Base-by-base conservation (phyloP, 1,140 invertebrate genomes). In the Pomacea maculata region DNA sequence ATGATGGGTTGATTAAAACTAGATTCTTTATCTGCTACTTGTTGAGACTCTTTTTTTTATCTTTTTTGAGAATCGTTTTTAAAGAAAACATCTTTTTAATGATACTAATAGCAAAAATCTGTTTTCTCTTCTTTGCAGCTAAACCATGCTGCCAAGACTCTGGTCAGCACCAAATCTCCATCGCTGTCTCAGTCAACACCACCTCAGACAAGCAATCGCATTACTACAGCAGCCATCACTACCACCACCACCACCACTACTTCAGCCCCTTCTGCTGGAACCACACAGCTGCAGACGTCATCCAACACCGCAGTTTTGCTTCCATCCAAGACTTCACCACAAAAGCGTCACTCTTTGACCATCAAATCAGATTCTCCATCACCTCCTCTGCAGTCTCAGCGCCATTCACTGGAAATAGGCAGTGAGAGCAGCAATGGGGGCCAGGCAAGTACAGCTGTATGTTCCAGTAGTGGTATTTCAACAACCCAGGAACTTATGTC, bases 121-220 rank as follows among this genome's bases (percentile, higher is more conserved):
- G 12, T 1, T 54, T n/a, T 45, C 21, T 11, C 21, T 75, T 83
- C 85, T 80, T 87, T 89, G 63, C 95, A 97, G 92, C 92, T 97
- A 83, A 98, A 98, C 92, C 94, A 94, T 79, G 85, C 88, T 76
- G 89, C 89, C 74, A 88, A 87, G 80, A 82, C 78, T 54, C 74
- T 89, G 29, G 80, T 88, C 34, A 85, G 81, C 78, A 82, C 84
- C 11, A 85, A 86, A 65, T 79, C 83, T 45, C 87, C 83, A 78
- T 83, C 70, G 25, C 34, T 78, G 54, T 61, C 63, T 54, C 54
- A 84, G 64, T 64, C 25, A 55, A 8, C 29, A 15, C 77, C 63
- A 55, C 54, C 45, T 63, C 25, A 57, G 61, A 77, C 74, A 34
- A 74, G 64, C 71, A 61, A 25, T 71, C 45, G 72, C 71, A 76